These are phyloP conservation scores for Pararge aegeria DNA, from an alignment of 1,140 invertebrate species.

Conservation along the genomic window DNA sequence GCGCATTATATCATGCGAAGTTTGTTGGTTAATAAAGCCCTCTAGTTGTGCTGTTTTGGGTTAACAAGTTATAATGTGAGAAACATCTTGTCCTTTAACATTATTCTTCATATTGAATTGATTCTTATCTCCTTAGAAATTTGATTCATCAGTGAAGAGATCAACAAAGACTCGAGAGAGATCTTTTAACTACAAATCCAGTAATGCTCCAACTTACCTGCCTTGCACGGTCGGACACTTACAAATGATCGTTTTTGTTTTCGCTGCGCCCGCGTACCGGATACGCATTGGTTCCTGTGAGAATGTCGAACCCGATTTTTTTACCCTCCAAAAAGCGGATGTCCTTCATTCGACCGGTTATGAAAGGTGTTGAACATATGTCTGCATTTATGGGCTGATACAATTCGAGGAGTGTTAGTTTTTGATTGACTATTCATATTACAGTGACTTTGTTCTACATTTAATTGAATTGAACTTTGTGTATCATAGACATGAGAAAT, in stretches of 20 bases:
- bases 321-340: conserved; percentile 75
- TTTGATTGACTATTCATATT: conserved; percentile 19
- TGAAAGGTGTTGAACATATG: conserved; percentile 79
- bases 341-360: conserved; percentile 77
- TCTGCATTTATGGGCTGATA: conserved; percentile 32
- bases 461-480: background rate
- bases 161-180: no score
- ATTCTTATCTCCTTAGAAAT: background rate
- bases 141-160: no score
- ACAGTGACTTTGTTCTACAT: background rate
- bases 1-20: no score
- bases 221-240: conserved; percentile 43
- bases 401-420: conserved; percentile 25
- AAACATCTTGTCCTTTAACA: no score
- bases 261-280: conserved; percentile 65
- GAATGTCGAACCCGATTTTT: conserved; percentile 75
- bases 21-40: no score
- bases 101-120: no score
- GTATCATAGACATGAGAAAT: no score
- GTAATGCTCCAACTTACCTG: conserved; percentile 35
- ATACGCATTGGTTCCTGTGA: conserved; percentile 74
- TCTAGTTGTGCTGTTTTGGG: no score
- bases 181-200: background rate
- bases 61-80: no score
- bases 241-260: conserved; percentile 73